A percentile compares a stretch with the other conserved stretches of the same genome.
Conservation (phyloP, 2,797 vertebrate genomes). For the Muraenolepis orangiensis region DNA sequence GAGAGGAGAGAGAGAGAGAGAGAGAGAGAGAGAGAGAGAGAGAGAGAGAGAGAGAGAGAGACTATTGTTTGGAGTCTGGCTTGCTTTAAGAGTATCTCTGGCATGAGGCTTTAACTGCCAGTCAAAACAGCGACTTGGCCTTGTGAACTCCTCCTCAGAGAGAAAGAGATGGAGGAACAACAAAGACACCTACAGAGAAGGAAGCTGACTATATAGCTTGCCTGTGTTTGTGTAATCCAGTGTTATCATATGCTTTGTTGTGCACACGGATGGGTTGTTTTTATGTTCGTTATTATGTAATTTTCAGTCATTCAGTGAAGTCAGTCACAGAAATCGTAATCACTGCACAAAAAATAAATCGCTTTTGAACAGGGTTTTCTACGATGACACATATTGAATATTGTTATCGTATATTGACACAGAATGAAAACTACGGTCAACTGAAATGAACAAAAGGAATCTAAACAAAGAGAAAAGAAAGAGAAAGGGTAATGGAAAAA, state of each 20-base stretch:
- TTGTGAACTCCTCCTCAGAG: background rate
- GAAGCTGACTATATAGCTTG: background rate
- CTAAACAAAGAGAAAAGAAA: background rate
- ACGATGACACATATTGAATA: background rate
- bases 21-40: background rate
- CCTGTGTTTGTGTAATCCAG: background rate
- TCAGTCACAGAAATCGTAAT: background rate
- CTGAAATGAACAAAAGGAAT: background rate
- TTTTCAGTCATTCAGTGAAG: background rate
- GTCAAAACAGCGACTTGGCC: constrained; percentile 61
- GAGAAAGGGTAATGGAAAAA: background rate
- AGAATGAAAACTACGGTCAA: background rate
- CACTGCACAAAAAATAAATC: too few relatives aligned
- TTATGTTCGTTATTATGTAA: background rate
- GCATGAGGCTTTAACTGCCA: constrained; percentile 51
- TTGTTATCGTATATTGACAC: background rate
- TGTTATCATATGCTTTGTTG: background rate
- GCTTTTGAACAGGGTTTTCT: background rate
- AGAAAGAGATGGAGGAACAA: background rate
- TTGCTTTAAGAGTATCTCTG: constrained; percentile 37
- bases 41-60: constrained; percentile 29
- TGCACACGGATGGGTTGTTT: background rate
- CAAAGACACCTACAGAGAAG: background rate
- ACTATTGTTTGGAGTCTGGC: constrained; percentile 24
- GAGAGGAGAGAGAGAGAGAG: background rate